Base-by-base conservation (phyloP, 2,888 invertebrate species). In the Saturnia pavonia region DNA sequence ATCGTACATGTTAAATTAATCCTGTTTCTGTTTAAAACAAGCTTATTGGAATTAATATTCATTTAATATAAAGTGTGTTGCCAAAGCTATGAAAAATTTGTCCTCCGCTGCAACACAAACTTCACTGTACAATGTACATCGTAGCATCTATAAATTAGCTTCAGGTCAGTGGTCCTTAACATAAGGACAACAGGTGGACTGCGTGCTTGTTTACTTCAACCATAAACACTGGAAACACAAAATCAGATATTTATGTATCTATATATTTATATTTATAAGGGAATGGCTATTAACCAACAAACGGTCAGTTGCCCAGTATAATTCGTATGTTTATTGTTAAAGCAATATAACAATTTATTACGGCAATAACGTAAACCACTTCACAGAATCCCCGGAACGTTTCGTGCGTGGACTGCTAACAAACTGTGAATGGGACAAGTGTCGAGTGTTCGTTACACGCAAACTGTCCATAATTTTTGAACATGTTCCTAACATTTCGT, bases 391-490 rank as follows among this genome's bases (percentile, higher is more conserved):
- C 63, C 68, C 68, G 45, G 57, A 71, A 70, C 67, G 65, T 72
- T 77, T 72, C 34, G 60, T 34, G 69, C 51, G 67, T 70, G 63
- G 25, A 60, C 51, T 54, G 69, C 54, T 60, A 67, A 69, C 68
- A 69, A 71, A 69, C 69, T 70, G 71, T 48, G 65, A 71, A 69
- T 70, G 34, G 43, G 54, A 69, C 63, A 48, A 70, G 69, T 69
- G 69, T 63, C 40, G 42, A 71, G 69, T 70, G 70, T 74, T 72
- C 63, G 63, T 27, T 70, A 40, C 70, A 57, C 68, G 68, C 66
- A 71, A 75, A 68, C 68, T 73, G 60, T 60, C 51, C 71, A 70
- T 73, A 73, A 72, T 74, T 75, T 77, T 73, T 71, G 70, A 19
- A 60, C 69, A 73, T 72, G 70, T 72, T n/a, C n/a, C n/a, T n/a